phyloP scores from a whole-genome alignment of 2,113 vertebrate genomes.

The Pantherophis guttatus region DNA sequence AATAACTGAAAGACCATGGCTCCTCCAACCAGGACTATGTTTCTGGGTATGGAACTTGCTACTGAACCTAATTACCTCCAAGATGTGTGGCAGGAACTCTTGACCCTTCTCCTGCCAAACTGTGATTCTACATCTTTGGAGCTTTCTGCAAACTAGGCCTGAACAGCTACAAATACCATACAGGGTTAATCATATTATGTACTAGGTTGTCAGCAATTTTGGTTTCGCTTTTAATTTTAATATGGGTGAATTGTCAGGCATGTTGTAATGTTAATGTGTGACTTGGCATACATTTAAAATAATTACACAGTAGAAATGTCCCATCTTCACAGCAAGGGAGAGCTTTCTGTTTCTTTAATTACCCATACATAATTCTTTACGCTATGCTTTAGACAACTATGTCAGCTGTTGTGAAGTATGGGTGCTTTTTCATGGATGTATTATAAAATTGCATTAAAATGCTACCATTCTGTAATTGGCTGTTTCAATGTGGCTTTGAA shows the following conservation, averaged over 20 bases:
- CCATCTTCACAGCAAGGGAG: constrained; percentile 22
- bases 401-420: constrained; percentile 17
- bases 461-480: background rate
- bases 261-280: constrained; percentile 16
- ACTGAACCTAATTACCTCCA: too few species aligned
- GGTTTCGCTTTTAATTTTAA: background rate
- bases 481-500: background rate
- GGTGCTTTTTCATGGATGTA: constrained; percentile 22
- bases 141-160: background rate
- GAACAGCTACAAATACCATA: background rate
- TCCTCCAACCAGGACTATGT: background rate
- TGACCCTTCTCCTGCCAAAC: background rate
- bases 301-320: constrained; percentile 18
- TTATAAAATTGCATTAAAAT: background rate
- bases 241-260: constrained; percentile 5
- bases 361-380: constrained; percentile 7
- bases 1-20: background rate
- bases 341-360: constrained; percentile 23
- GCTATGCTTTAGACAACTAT: constrained; percentile 1
- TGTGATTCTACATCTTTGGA: background rate
- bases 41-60: background rate
- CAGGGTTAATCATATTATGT: background rate
- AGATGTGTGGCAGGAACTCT: background rate
- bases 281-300: background rate
- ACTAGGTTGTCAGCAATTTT: background rate